These are phyloP conservation scores for Columba janthina DNA, from an alignment of 2,113 vertebrate species.

Conservation along the genomic window DNA sequence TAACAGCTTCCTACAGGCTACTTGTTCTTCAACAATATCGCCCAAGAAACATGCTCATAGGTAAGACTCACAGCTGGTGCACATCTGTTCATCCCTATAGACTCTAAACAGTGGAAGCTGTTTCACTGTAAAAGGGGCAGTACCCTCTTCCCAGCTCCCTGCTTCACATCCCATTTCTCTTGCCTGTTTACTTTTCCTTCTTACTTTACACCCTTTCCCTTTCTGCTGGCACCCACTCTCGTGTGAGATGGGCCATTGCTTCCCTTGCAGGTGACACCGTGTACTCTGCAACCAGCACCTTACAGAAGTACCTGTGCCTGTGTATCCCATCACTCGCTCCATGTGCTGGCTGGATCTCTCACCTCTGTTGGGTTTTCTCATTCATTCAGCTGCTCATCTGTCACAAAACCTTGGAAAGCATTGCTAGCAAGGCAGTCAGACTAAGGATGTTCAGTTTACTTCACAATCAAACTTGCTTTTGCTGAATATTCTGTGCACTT, in stretches of 20 bases:
- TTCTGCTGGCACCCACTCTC: not conserved
- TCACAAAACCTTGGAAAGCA: not conserved
- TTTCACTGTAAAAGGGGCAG: not conserved
- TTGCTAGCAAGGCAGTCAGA: not conserved
- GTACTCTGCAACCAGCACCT: not conserved
- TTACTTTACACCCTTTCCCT: not conserved
- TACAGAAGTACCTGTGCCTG: not conserved
- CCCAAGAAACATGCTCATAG: not conserved
- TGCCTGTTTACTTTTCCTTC: not conserved
- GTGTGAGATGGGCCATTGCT: not conserved
- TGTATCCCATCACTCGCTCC: not conserved
- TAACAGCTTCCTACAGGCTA: not conserved
- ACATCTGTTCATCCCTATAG: not conserved
- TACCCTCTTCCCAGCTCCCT: not conserved
- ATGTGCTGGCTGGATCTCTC: not conserved
- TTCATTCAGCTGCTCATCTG: not conserved
- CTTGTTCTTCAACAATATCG: not conserved
- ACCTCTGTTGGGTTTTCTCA: not conserved
- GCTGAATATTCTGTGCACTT: slow-evolving; percentile 52
- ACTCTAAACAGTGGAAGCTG: not conserved
- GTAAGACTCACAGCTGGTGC: not conserved
- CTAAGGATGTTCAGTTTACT: slow-evolving; percentile 35
- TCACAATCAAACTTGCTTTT: slow-evolving; percentile 51
- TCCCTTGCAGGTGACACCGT: not conserved
- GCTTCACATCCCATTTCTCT: not conserved